Conservation (phyloP, 2,888 invertebrate species). For the Calameuta filiformis region DNA sequence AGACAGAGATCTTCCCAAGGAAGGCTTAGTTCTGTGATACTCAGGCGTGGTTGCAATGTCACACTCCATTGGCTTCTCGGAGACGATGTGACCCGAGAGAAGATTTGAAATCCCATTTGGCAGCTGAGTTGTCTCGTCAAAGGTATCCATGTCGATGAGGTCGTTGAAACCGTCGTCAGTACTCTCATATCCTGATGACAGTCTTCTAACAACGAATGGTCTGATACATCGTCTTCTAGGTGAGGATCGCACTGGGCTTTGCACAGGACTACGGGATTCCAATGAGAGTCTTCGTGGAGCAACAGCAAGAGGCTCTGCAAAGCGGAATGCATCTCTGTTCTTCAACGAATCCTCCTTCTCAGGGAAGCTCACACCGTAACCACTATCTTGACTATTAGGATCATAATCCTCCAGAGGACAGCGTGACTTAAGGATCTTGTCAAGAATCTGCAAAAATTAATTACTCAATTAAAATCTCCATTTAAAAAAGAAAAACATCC, state of each 20-base stretch:
- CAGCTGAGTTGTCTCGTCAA: slow-evolving; percentile 66
- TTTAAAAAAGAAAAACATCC: no score
- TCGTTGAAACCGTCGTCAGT: slow-evolving; percentile 76
- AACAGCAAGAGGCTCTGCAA: slow-evolving; percentile 63
- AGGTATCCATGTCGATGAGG: slow-evolving; percentile 71
- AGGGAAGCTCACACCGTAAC: slow-evolving; percentile 66
- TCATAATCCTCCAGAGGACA: slow-evolving; percentile 69
- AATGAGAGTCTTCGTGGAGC: slow-evolving; percentile 59
- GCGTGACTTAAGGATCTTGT: slow-evolving; percentile 39
- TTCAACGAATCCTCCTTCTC: slow-evolving; percentile 47
- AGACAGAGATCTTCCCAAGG: slow-evolving; percentile 49
- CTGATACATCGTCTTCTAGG: slow-evolving; percentile 28
- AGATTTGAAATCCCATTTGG: slow-evolving; percentile 72
- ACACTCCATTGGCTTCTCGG: slow-evolving; percentile 42
- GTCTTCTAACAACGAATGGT: slow-evolving; percentile 64
- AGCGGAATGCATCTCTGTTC: slow-evolving; percentile 51
- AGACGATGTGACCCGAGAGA: slow-evolving; percentile 69
- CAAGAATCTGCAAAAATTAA: slow-evolving; percentile 3
- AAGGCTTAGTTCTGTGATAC: slow-evolving; percentile 54
- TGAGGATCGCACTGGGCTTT: slow-evolving; percentile 48
- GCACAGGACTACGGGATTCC: slow-evolving; percentile 45
- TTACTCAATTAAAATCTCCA: no score
- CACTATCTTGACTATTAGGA: slow-evolving; percentile 72
- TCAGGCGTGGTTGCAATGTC: slow-evolving; percentile 65
- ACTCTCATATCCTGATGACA: slow-evolving; percentile 71